Evolutionary conservation across 2,797 vertebrate species (phyloP), one percentile per base, ranked within the genome.

Genomic region (Anguilla obscura): DNA sequence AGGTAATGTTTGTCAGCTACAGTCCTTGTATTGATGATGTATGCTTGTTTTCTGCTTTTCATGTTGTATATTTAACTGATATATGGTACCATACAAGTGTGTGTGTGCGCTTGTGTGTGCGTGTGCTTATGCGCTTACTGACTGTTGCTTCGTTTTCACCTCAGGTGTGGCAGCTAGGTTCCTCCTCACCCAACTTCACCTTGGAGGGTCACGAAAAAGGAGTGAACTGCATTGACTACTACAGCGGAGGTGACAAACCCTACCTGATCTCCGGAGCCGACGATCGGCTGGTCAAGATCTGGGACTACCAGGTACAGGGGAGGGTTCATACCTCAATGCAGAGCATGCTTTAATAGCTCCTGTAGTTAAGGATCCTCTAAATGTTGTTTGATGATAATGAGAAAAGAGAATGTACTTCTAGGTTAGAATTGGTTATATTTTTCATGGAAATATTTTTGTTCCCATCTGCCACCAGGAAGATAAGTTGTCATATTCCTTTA

Each of bases 201-300:
- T 94, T 99, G 94, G 98, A 99, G 90, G 98, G 98, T 71, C 98
- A 99, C 0, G 98, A 99, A 93, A 99, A 99, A 91, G 98, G 98
- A 0, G 98, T 99, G n/a, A 99, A 99, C 93, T 99, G 98, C 92
- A 99, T 99, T 36, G 98, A 99, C 93, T 99, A 99, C 88, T 99
- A 99, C 95, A 99, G 98, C 48, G 98, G 98, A 89, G 98, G 98
- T 50, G 98, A 99, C 95, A 99, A 99, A 87, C 98, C 98, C 0
- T 99, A 99, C 91, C 97, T 99, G 86, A 99, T 99, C 90, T 99
- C 98, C 63, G 98, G 98, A 63, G 98, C 98, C 85, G 98, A 99
- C 90, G 98, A 99, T 89, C 96, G 98, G n/a, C 96, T 99, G 88
- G 98, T 99, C 89, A 99, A 99, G 93, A 99, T 99, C 94, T 99